phyloP scores from a whole-genome alignment of 2,888 invertebrate species.

The Pristionchus japonicus region DNA sequence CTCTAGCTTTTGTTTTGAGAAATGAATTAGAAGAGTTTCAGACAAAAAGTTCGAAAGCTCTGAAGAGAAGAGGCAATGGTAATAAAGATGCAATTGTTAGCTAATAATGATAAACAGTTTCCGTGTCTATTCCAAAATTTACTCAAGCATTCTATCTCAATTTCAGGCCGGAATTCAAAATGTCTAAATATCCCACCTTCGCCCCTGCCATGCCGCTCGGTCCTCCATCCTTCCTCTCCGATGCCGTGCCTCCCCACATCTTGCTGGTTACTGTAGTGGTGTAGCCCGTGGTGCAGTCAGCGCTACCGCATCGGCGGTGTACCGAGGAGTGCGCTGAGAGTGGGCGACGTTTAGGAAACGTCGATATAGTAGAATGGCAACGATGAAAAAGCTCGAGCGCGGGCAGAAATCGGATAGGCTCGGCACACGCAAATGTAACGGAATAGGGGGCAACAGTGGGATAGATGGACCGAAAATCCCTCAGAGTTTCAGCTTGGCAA shows the following conservation, averaged over 20 bases:
- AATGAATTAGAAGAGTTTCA: no score
- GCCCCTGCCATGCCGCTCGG: not conserved
- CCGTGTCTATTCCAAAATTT: no score
- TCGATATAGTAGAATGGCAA: not conserved
- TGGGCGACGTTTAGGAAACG: constrained; percentile 24
- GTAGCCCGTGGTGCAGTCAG: not conserved
- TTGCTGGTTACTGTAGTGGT: not conserved
- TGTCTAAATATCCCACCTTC: not conserved
- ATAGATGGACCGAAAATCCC: constrained; percentile 6
- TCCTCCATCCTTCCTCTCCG: constrained; percentile 42
- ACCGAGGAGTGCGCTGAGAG: not conserved
- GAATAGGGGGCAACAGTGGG: not conserved
- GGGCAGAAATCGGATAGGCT: constrained; percentile 12
- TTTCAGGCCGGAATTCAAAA: constrained; percentile 8
- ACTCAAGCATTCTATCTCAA: not conserved
- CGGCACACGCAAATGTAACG: constrained; percentile 3
- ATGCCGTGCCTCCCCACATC: constrained; percentile 46
- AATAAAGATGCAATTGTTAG: no score
- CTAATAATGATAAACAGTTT: no score
- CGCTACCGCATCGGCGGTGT: constrained; percentile 9
- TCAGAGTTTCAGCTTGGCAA: no score
- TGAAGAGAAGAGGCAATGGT: no score
- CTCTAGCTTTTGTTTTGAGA: no score
- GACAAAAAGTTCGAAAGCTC: no score
- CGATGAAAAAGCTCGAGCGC: not conserved